Base-by-base conservation (phyloP, 2,888 invertebrate genomes). In the Nyleta sp. region DNA sequence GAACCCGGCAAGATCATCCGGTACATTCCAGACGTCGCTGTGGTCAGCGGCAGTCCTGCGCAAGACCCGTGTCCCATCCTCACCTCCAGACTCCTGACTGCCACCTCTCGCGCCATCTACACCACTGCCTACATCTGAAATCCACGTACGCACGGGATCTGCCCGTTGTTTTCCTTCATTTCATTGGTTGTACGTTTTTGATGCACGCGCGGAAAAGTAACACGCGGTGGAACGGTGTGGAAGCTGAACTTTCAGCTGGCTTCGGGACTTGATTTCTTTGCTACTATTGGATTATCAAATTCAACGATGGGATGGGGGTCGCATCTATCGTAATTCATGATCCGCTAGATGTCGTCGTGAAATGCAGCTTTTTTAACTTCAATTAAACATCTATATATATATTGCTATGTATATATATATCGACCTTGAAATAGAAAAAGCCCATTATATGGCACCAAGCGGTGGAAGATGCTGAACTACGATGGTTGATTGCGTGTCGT, bases 61-160 rank as follows among this genome's bases (percentile, higher is more conserved):
- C 87, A 86, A 85, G 86, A 89, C 83, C 83, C 86, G 82, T 86
- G 87, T 84, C 87, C 86, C 81, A 84, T 88, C 86, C 86, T 86
- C 80, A 88, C 85, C 55, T 87, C 89, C 86, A 88, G 85, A 86
- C 84, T 86, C 88, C 87, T 87, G 81, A 89, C 87, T 81, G 87
- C 87, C 84, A 85, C 87, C 81, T 87, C 86, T 84, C 88, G 89
- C 80, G 85, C 90, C 79, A 89, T 88, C 84, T 90, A 90, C 85
- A 89, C 89, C 86, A 90, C 90, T 79, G 88, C 89, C 86, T 90
- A 89, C 83, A 90, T 90, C 82, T 90, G 87, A 85, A 7, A 38
- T n/a, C 10, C 4, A 15, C 7, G 70, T 59, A 40, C 59, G 70
- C 68, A 68, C 68, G 57, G 48, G 57, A 31, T 18, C n/a, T 20